Evolutionary conservation across 2,888 invertebrate species (phyloP), one percentile per base, ranked within the genome.

Genomic region (Xestoiulus laeticollis): DNA sequence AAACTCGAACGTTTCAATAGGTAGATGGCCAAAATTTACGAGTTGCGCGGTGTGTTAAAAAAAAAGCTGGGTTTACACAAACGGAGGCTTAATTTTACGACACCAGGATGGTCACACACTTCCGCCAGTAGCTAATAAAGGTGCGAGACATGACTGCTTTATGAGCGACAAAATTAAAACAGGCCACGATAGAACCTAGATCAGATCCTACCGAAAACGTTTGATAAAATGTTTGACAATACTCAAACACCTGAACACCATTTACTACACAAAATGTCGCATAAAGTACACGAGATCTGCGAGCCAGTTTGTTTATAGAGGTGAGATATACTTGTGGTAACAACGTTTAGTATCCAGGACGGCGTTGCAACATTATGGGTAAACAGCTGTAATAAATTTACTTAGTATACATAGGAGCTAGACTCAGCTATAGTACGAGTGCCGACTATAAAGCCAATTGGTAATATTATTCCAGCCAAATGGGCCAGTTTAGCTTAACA

Each of bases 51-150:
- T 59, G 59, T n/a, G 16, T 19, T 16, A 19, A 48, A 48, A 48
- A 48, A 48, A 14, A 48, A 19, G 68, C 68, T 12, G 26, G 6
- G 68, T 68, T 26, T 26, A 26, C 68, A 26, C 68, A 68, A 68
- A 68, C 68, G 8, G 68, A 26, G 68, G 68, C 26, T 68, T 68
- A 68, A 19, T 68, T 68, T 68, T 68, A 68, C 68, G 68, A 68
- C 68, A 26, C 12, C 10, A 5, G 68, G 68, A 68, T 26, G 68
- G 68, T 68, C 68, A 68, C 14, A 14, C 26, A 68, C 68, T 68
- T 26, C 12, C 68, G 26, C 68, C 68, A 26, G 26, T 26, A 68
- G 68, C 68, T n/a, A 68, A 68, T 68, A 68, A 68, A 68, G 68
- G 68, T 68, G 68, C 26, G 68, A 68, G 26, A 68, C 22, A 68